phyloP scores from a whole-genome alignment of 2,797 vertebrate genomes.

The Microctenopoma lineatum region DNA sequence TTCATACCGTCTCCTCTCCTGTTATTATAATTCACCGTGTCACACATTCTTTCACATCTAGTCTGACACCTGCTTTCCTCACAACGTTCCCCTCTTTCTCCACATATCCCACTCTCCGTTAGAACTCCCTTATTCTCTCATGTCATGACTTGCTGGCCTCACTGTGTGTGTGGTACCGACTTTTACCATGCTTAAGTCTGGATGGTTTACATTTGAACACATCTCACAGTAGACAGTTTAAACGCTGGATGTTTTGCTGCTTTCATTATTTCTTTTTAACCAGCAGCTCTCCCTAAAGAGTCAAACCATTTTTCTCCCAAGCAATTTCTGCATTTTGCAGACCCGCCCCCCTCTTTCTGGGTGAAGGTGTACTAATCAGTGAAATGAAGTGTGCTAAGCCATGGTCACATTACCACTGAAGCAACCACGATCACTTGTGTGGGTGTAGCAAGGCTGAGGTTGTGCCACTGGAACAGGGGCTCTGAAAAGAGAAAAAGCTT shows the following conservation, averaged over 20 bases:
- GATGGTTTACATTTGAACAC: constrained; percentile 17
- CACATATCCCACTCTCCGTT: constrained; percentile 4
- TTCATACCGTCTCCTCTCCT: constrained; percentile 15
- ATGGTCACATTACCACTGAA: constrained; percentile 47
- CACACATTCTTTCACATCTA: constrained; percentile 22
- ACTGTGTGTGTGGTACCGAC: constrained; percentile 21
- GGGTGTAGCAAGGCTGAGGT: constrained; percentile 5
- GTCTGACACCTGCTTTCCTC: constrained; percentile 41
- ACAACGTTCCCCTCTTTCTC: constrained; percentile 15
- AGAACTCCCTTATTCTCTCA: constrained; percentile 32
- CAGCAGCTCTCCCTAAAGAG: constrained; percentile 9
- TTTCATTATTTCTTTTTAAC: not conserved
- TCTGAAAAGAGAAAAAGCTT: constrained; percentile 12
- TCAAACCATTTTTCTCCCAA: constrained; percentile 9
- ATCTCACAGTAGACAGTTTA: not conserved
- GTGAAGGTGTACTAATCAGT: constrained; percentile 44
- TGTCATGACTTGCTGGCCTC: constrained; percentile 65
- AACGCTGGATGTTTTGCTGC: not conserved
- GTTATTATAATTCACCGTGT: constrained; percentile 14
- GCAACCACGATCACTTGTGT: constrained; percentile 42
- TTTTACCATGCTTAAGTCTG: constrained; percentile 15
- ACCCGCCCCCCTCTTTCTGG: not conserved
- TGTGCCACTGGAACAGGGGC: constrained; percentile 11
- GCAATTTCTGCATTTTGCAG: not conserved
- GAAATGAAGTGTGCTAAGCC: constrained; percentile 53